Evolutionary conservation across 1,140 invertebrate genomes (phyloP), one percentile per base, ranked within the genome.

Genomic region (Microplitis mediator): DNA sequence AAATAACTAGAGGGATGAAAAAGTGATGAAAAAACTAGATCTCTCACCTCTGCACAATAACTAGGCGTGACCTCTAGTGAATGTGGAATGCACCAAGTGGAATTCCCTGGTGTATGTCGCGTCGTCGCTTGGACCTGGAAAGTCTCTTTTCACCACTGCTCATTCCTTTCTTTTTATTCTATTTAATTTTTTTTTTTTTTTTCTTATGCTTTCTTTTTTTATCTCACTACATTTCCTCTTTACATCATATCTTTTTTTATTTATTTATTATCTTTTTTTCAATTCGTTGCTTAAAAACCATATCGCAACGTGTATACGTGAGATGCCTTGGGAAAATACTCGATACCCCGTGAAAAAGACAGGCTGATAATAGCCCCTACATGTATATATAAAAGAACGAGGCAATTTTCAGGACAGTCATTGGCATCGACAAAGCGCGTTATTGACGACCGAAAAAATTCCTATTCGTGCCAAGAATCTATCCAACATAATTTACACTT

Each of bases 291-390:
- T 80, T 77, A 75, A 80, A 74, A 77, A 76, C 75, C 76, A 76
- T 76, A 80, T 81, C 79, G 78, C 75, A 78, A 76, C 72, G 73
- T 61, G 69, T 70, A 66, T 51, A 78, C 79, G 80, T 82, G 79
- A 80, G 78, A 74, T 74, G 76, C 69, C 75, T 79, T 77, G 71
- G 69, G 65, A 76, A 75, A 65, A 74, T 74, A 45, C n/a, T 62
- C 69, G 73, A 76, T 76, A 76, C 66, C 52, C 64, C 31, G 60
- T 61, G 56, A 60, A 50, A 72, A 71, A 54, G 65, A 75, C 39
- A 45, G 39, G 11, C 39, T 45, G 39, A 45, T 45, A 45, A 45
- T 45, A 45, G 39, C 39, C 39, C 39, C 39, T 11, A 45, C 39
- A 45, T 45, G 39, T 45, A 45, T 45, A 23, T n/a, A 45, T 45